Conservation (phyloP, 2,888 invertebrate genomes). For the Caenorhabditis sp. region DNA sequence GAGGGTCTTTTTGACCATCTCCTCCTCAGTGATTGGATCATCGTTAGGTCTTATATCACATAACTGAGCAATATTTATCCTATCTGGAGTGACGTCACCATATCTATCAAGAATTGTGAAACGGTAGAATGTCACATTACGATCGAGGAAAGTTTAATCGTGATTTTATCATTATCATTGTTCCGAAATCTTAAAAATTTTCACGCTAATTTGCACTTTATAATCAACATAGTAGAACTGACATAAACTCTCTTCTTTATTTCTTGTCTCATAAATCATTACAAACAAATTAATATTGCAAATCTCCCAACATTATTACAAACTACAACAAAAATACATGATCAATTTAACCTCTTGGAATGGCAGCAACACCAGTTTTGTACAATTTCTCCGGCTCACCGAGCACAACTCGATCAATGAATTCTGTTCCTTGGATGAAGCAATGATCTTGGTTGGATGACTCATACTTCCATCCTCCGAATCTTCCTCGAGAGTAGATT, state of each 20-base stretch:
- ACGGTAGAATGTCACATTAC: conserved; percentile 68
- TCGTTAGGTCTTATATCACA: conserved; percentile 67
- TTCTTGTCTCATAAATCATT: no score
- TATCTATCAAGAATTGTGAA: conserved; percentile 68
- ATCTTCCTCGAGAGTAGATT: conserved; percentile 69
- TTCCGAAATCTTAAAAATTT: no score
- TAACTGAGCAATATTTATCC: conserved; percentile 70
- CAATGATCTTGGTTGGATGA: conserved; percentile 69
- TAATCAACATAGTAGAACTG: no score
- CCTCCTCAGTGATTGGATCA: conserved; percentile 63
- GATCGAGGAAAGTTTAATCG: conserved; percentile 70
- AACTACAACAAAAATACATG: neutral
- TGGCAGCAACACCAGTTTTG: conserved; percentile 61
- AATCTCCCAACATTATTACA: neutral
- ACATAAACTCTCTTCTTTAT: no score
- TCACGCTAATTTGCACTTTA: no score
- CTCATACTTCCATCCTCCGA: conserved; percentile 70
- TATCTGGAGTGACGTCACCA: conserved; percentile 69
- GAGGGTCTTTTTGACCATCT: conserved; percentile 62
- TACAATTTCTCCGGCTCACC: conserved; percentile 68
- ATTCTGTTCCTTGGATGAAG: conserved; percentile 70
- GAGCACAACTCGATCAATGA: conserved; percentile 66
- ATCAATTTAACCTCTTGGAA: conserved; percentile 31
- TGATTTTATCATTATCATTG: no score
- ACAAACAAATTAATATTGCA: no score